Conservation (phyloP, 1,140 invertebrate genomes). For the Brachionus rotundiformis region DNA sequence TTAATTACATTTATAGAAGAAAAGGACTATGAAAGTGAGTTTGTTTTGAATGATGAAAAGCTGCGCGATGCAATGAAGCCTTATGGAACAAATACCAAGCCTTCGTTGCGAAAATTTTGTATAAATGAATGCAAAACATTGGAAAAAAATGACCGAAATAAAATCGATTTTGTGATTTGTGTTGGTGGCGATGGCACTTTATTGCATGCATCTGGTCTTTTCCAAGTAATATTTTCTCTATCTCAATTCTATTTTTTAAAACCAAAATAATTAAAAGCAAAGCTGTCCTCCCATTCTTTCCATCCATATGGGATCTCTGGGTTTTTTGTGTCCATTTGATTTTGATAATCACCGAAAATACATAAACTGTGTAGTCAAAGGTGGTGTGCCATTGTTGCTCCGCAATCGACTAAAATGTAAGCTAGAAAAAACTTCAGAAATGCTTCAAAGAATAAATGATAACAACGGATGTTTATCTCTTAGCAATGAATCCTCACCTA, state of each 20-base stretch:
- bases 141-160: slow-evolving; percentile 9
- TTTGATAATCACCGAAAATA: slow-evolving; percentile 40
- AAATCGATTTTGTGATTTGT: slow-evolving; percentile 88
- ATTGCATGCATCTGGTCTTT: slow-evolving; percentile 87
- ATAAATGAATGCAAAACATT: not conserved
- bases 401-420: slow-evolving; percentile 46
- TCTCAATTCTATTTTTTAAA: not conserved
- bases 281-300: slow-evolving; percentile 50
- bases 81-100: not conserved
- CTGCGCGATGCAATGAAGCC: slow-evolving; percentile 2
- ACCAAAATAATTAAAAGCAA: not conserved
- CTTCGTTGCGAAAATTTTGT: slow-evolving; percentile 27
- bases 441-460: not conserved
- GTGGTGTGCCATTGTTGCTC: slow-evolving; percentile 30
- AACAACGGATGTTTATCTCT: not conserved
- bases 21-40: slow-evolving; percentile 24
- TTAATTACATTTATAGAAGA: slow-evolving; percentile 32
- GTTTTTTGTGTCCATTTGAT: slow-evolving; percentile 50
- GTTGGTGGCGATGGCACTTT: slow-evolving; percentile 93
- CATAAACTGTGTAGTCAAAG: slow-evolving; percentile 44
- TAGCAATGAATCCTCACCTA: not conserved
- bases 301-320: slow-evolving; percentile 49
- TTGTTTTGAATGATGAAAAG: not conserved
- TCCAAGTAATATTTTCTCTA: slow-evolving; percentile 66
- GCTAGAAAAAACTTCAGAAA: slow-evolving; percentile 6